Evolutionary conservation across 2,113 vertebrate genomes (phyloP).

Genomic region (Xiphophorus couchianus): DNA sequence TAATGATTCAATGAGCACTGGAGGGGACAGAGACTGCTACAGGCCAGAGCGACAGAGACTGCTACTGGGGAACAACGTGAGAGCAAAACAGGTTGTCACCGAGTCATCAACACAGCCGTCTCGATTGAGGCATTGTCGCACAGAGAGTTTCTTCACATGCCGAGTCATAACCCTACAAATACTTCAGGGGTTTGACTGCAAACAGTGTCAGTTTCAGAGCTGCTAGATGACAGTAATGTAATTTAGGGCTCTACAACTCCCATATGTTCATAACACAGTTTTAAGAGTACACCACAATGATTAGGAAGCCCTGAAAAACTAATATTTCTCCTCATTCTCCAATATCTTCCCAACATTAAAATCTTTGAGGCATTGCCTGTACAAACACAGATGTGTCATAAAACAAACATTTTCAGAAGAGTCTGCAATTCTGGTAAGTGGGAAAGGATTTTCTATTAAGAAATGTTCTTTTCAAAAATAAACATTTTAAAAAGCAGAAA

Average conservation of each 20-base stretch:
- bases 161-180: neutral
- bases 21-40: conserved; percentile 19
- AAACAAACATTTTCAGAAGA: neutral
- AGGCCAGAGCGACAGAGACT: conserved; percentile 22
- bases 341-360: neutral
- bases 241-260: neutral
- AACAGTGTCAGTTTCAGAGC: neutral
- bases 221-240: neutral
- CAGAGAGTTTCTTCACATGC: neutral
- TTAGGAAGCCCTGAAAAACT: neutral
- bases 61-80: neutral
- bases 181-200: neutral
- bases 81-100: neutral
- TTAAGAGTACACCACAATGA: too few relatives aligned
- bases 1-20: conserved; percentile 28
- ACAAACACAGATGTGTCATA: neutral
- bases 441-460: neutral
- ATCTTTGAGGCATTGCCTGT: neutral
- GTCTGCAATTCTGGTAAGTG: neutral
- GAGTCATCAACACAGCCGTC: neutral
- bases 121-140: neutral
- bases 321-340: neutral
- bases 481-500: neutral
- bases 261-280: neutral
- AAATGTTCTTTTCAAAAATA: too few relatives aligned